Evolutionary conservation across 2,797 vertebrate genomes (phyloP).

Genomic region (Halcyon leucocephala): DNA sequence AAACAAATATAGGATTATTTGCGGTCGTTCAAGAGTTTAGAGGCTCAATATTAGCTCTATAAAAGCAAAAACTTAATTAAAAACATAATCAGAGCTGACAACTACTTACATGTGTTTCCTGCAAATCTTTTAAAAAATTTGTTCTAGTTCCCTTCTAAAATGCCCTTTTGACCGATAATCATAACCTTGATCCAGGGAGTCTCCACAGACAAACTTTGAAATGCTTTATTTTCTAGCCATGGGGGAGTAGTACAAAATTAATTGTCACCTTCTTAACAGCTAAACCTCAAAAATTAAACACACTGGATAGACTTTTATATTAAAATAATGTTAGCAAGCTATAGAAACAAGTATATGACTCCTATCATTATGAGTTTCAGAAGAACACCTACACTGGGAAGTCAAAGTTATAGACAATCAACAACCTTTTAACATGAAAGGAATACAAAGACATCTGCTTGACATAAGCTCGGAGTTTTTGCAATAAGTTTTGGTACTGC

Average conservation of each 20-base stretch:
- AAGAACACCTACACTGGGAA: slow-evolving; percentile 2
- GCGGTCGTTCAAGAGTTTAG: neutral
- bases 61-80: neutral
- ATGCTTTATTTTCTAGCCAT: neutral
- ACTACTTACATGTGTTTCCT: neutral
- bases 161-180: neutral
- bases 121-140: neutral
- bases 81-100: neutral
- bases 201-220: neutral
- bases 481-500: neutral
- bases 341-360: neutral
- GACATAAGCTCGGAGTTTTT: neutral
- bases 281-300: slow-evolving; percentile 25
- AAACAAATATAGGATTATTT: neutral
- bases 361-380: neutral
- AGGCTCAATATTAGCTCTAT: neutral
- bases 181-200: neutral
- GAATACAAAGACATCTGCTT: neutral
- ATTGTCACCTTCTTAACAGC: slow-evolving; percentile 37
- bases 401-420: neutral
- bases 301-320: neutral
- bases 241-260: neutral
- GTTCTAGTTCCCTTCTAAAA: neutral
- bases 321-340: neutral
- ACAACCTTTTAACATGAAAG: neutral